These are phyloP conservation scores for Drosophila malerkotliana DNA, from an alignment of 1,140 invertebrate genomes.

Conservation along the genomic window DNA sequence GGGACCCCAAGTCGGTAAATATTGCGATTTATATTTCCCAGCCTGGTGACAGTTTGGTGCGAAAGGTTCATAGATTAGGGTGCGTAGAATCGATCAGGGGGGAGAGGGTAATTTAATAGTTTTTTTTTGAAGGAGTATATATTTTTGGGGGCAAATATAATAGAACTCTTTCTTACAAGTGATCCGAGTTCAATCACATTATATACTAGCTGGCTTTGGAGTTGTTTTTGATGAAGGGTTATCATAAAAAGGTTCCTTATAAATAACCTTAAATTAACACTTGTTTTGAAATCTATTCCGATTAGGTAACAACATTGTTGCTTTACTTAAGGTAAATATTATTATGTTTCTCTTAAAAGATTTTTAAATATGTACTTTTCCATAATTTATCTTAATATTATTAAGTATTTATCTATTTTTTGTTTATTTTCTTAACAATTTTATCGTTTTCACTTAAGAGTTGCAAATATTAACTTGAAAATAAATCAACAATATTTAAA, in stretches of 20 bases:
- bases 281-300: too few species aligned
- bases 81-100: constrained; percentile 11
- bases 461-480: constrained; percentile 7
- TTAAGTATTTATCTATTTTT: too few species aligned
- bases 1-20: constrained; percentile 26
- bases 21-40: constrained; percentile 43
- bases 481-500: constrained; percentile 32
- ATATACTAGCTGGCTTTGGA: not conserved
- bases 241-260: not conserved
- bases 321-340: not conserved
- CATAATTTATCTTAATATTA: too few species aligned
- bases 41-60: constrained; percentile 35
- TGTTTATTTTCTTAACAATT: constrained; percentile 2
- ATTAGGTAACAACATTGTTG: not conserved
- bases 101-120: constrained; percentile 1
- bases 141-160: not conserved
- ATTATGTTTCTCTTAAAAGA: too few species aligned
- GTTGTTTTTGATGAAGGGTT: not conserved
- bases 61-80: constrained; percentile 28
- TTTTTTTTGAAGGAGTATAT: not conserved
- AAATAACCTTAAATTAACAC: not conserved
- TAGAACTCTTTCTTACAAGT: not conserved
- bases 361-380: too few species aligned
- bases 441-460: not conserved
- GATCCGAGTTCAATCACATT: not conserved